These are phyloP conservation scores for Tragelaphus buxtoni DNA, from an alignment of 2,113 vertebrate genomes.

Conservation along the genomic window DNA sequence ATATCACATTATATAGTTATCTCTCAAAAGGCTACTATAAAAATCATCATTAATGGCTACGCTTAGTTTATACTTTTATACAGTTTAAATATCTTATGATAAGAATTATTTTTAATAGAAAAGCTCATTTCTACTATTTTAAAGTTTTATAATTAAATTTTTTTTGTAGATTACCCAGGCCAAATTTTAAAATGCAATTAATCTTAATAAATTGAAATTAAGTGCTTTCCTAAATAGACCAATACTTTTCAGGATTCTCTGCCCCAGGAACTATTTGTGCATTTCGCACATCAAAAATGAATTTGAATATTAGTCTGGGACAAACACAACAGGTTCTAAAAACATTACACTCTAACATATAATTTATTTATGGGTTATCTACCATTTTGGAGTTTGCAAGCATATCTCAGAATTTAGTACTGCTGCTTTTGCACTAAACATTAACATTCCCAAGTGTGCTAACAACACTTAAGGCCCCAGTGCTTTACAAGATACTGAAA, in stretches of 20 bases:
- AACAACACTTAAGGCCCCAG: conserved; percentile 39
- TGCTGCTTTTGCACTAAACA: conserved; percentile 42
- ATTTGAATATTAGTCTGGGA: neutral
- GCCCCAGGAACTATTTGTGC: neutral
- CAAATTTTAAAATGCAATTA: neutral
- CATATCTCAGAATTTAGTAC: conserved; percentile 17
- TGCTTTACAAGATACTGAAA: conserved; percentile 65
- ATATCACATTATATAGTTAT: neutral
- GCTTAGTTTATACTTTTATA: neutral
- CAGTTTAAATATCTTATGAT: neutral
- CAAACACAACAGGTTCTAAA: neutral
- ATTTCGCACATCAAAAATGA: neutral
- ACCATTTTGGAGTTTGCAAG: neutral
- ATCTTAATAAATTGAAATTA: neutral
- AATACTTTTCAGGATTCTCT: neutral
- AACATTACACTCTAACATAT: neutral
- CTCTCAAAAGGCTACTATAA: neutral
- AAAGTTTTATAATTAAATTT: conserved; percentile 14
- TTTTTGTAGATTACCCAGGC: neutral
- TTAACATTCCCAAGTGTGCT: conserved; percentile 38
- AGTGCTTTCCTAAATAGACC: neutral
- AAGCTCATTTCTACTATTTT: neutral
- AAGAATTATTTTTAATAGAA: neutral
- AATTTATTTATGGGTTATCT: neutral
- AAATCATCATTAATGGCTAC: neutral